Conservation (phyloP, 2,113 vertebrate species). For the Salminus brasiliensis region DNA sequence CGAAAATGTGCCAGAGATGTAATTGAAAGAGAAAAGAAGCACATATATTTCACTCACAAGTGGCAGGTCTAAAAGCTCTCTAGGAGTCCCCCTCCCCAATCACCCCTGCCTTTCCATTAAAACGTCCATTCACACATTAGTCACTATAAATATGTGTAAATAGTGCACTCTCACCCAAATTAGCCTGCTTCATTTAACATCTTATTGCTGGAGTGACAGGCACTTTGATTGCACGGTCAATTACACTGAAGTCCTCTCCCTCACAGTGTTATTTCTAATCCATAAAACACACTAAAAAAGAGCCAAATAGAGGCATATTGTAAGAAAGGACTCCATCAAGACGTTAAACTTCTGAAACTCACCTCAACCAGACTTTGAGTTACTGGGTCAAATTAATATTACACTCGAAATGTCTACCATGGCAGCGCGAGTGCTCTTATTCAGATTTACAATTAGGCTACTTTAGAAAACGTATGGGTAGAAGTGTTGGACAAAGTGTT, state of each 20-base stretch:
- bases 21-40: background rate
- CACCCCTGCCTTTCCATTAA: background rate
- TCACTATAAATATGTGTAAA: background rate
- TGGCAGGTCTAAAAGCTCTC: background rate
- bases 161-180: constrained; percentile 4
- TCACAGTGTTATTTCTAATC: background rate
- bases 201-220: constrained; percentile 2
- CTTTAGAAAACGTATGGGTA: background rate
- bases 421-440: background rate
- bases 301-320: background rate
- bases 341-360: background rate
- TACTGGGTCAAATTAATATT: background rate
- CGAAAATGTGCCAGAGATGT: background rate
- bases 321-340: background rate
- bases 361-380: no score
- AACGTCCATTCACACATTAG: background rate
- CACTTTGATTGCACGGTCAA: background rate
- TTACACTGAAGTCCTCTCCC: background rate
- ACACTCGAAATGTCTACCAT: background rate
- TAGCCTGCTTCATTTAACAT: constrained; percentile 15
- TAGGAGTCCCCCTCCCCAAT: background rate
- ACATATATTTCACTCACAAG: background rate
- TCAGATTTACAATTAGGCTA: background rate
- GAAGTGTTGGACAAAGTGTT: background rate
- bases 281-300: background rate